A percentile compares a stretch with the other conserved stretches of the same genome.
Evolutionary conservation across 2,797 vertebrate species (phyloP).

Genomic region (Rhinophrynus dorsalis): DNA sequence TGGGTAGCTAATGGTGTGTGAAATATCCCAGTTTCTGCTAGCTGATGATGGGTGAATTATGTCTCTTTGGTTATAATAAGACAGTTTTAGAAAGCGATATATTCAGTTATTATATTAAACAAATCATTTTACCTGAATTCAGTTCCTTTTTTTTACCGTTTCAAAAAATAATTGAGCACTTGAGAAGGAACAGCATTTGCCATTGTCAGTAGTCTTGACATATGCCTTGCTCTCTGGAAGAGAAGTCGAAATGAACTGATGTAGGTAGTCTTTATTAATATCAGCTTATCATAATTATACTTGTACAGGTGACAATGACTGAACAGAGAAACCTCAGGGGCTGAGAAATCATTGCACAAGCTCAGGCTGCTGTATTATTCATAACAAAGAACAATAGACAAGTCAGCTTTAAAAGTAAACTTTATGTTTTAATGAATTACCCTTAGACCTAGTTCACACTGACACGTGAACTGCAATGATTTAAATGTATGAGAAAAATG

Average conservation of each 20-base stretch:
- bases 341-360: not conserved
- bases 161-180: not conserved
- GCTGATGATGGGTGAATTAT: too few species aligned
- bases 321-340: not conserved
- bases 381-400: too few species aligned
- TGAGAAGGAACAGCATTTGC: not conserved
- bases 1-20: too few species aligned
- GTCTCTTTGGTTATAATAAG: too few species aligned
- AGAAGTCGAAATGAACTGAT: not conserved
- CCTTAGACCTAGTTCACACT: too few species aligned
- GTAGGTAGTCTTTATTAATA: not conserved
- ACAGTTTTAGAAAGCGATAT: too few species aligned
- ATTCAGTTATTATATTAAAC: not conserved
- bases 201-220: not conserved
- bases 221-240: not conserved
- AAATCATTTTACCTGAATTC: not conserved
- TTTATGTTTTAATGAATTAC: too few species aligned
- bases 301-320: not conserved
- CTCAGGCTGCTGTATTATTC: too few species aligned
- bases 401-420: too few species aligned
- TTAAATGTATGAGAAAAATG: too few species aligned
- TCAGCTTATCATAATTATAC: not conserved
- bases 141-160: not conserved
- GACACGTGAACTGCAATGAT: too few species aligned
- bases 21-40: too few species aligned